Evolutionary conservation across 1,140 invertebrate species (phyloP).

Genomic region (Phenacoccus solenopsis): DNA sequence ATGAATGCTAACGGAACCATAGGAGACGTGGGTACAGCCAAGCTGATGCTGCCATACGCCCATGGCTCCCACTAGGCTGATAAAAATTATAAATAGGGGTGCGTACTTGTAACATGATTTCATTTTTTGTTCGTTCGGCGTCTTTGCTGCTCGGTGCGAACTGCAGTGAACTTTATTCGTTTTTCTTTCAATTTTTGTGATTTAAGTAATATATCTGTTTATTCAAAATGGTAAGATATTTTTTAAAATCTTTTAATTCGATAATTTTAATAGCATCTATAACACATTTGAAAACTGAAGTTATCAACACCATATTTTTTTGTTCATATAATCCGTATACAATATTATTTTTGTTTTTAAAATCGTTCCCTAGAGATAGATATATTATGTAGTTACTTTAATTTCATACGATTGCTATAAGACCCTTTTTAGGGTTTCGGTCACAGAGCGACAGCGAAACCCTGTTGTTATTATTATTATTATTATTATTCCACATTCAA

Average conservation of each 20-base stretch:
- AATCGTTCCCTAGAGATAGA: not conserved
- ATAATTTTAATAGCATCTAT: not conserved
- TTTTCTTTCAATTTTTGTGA: not conserved
- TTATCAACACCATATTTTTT: not conserved
- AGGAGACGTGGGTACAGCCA: not conserved
- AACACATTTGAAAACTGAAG: not conserved
- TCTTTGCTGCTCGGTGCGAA: not conserved
- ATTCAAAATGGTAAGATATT: not conserved
- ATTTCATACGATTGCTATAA: not conserved
- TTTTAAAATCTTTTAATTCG: not conserved
- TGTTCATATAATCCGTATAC: not conserved
- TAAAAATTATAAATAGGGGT: conserved; percentile 14
- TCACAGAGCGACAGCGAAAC: not conserved
- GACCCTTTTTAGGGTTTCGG: not conserved
- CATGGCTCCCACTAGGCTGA: no score
- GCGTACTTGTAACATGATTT: not conserved
- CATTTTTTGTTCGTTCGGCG: conserved; percentile 6
- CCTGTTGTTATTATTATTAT: not conserved
- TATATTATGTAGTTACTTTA: not conserved
- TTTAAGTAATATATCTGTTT: not conserved
- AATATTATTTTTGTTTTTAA: not conserved
- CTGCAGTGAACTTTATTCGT: not conserved
- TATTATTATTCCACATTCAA: not conserved
- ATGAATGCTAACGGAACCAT: not conserved
- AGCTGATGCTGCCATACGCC: no score